Evolutionary conservation across 2,113 vertebrate species (phyloP), one percentile per base, ranked within the genome.

Genomic region (Ailurus styani): DNA sequence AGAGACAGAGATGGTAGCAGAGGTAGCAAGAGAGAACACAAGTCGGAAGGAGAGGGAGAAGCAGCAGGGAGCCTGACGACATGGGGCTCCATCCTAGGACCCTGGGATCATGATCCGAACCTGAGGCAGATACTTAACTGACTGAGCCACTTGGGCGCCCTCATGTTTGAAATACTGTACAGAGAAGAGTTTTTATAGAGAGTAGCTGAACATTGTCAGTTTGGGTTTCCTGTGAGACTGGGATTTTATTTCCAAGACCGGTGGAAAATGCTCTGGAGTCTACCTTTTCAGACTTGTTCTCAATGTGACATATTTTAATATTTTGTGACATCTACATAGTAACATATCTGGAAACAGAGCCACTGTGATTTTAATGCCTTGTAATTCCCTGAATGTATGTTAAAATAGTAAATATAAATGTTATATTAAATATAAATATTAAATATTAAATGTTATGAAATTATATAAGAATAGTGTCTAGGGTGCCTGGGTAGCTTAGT

Each of bases 321-420:
- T 79, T 91, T 79, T 78, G 13, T 95, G 66, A 37, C 93, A 88
- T 89, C 45, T 20, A 50, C 5, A 27, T 78, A 84, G 4, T 73
- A 50, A n/a, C 72, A 88, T 90, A 55, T 40, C 54, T 82, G 72
- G 95, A 89, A 95, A 91, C 42, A 83, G 23, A 81, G 52, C 66
- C 84, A 47, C 31, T 75, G 3, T 78, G 11, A 84, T 79, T 96
- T 55, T 94, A 15, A 52, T 93, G 60, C 42, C 50, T 97, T 50
- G 62, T 15, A 88, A 4, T 93, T 93, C 20, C n/a, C 6, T 89
- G 37, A 68, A 34, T 82, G 23, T 90, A 6, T 75, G 9, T 94
- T 45, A 82, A 95, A 64, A 86, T 93, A 77, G 34, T 96, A 89
- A 97, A 84, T 93, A 57, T 37, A 55, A 64, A 47, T 34, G 27